phyloP scores from a whole-genome alignment of 2,797 vertebrate genomes.

The Gila robusta region DNA sequence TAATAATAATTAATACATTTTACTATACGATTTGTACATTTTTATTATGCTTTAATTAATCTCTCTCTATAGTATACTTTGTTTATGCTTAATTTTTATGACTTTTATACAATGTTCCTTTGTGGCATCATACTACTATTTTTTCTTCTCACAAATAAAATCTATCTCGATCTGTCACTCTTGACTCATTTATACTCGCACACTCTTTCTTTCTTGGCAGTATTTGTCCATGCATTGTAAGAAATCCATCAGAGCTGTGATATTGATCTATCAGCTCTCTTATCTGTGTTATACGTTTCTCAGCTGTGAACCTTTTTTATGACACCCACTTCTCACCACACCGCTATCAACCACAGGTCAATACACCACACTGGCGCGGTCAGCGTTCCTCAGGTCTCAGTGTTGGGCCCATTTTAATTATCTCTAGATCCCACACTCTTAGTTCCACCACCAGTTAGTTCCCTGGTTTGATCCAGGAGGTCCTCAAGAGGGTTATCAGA shows the following conservation, averaged over 20 bases:
- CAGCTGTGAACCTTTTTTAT: slow-evolving; percentile 28
- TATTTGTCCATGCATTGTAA: slow-evolving; percentile 10
- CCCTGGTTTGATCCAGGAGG: slow-evolving; percentile 19
- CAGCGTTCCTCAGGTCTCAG: slow-evolving; percentile 12
- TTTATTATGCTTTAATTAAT: background rate
- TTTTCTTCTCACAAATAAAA: background rate
- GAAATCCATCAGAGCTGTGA: slow-evolving; percentile 14
- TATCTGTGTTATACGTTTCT: slow-evolving; percentile 27
- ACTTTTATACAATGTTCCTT: background rate
- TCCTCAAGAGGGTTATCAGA: slow-evolving; percentile 48
- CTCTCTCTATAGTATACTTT: background rate
- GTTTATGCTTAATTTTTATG: background rate
- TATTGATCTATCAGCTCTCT: slow-evolving; percentile 41
- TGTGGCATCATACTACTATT: background rate
- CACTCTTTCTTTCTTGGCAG: background rate
- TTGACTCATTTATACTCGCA: slow-evolving; percentile 1
- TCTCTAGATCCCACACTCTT: slow-evolving; percentile 41
- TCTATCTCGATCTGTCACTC: background rate
- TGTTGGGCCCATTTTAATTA: slow-evolving; percentile 46
- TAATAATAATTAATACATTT: too few relatives aligned
- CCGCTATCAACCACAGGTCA: slow-evolving; percentile 25
- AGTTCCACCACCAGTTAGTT: slow-evolving; percentile 18
- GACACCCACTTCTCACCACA: slow-evolving; percentile 22
- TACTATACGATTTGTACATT: background rate
- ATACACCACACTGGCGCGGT: slow-evolving; percentile 23